Percentiles rank a stretch among this genome's conserved stretches.
phyloP scores from a whole-genome alignment of 1,140 invertebrate genomes.

The Leucophenga varia region DNA sequence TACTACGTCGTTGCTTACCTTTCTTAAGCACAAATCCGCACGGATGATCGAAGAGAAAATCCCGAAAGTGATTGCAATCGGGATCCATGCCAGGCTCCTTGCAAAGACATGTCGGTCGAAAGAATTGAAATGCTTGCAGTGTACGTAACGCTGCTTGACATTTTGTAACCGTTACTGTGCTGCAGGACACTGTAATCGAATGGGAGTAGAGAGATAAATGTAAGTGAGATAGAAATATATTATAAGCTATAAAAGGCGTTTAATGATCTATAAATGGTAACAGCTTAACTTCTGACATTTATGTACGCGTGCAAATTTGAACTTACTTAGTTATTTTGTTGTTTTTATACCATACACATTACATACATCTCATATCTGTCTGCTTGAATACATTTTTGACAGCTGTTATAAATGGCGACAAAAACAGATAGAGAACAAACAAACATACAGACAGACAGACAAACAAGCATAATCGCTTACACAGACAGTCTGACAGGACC shows the following conservation, averaged over 20 bases:
- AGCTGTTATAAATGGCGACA: slow-evolving; percentile 49
- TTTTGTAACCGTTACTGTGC: slow-evolving; percentile 87
- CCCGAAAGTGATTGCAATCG: slow-evolving; percentile 87
- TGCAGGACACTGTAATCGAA: slow-evolving; percentile 82
- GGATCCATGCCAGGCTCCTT: slow-evolving; percentile 84
- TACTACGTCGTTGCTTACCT: too few relatives aligned
- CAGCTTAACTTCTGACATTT: slow-evolving; percentile 44
- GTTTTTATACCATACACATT: too few relatives aligned
- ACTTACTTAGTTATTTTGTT: too few relatives aligned
- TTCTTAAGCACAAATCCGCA: slow-evolving; percentile 85
- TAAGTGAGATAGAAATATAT: neutral
- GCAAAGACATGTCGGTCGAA: slow-evolving; percentile 88
- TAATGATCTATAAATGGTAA: slow-evolving; percentile 51
- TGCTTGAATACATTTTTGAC: slow-evolving; percentile 35
- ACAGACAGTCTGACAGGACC: too few relatives aligned
- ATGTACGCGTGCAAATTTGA: slow-evolving; percentile 12
- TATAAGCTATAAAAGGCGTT: slow-evolving; percentile 17
- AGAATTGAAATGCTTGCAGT: slow-evolving; percentile 86
- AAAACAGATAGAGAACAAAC: slow-evolving; percentile 16
- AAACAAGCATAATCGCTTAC: too few relatives aligned
- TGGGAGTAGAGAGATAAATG: slow-evolving; percentile 17
- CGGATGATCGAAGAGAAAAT: slow-evolving; percentile 89
- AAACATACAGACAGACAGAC: slow-evolving; percentile 27
- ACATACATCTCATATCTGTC: too few relatives aligned
- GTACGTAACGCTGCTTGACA: slow-evolving; percentile 85